A percentile compares a stretch with the other conserved stretches of the same genome.
Evolutionary conservation across 2,888 invertebrate genomes (phyloP).

Genomic region (Rhabditoides inermis): DNA sequence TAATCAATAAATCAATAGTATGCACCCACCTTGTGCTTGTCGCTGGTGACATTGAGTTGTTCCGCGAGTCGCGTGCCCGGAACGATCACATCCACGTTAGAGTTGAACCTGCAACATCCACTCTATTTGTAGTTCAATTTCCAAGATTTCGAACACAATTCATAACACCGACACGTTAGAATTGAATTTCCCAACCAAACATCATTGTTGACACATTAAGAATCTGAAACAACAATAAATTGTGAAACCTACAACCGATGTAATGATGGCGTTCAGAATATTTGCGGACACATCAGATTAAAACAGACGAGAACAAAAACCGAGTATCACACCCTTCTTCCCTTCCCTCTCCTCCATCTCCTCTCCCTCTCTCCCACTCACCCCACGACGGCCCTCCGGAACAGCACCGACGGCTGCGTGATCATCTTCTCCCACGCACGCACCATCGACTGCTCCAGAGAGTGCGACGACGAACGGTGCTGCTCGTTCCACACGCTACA

Average conservation of each 20-base stretch:
- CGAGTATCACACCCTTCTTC: background rate
- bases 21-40: slow-evolving; percentile 24
- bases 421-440: slow-evolving; percentile 47
- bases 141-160: too few species aligned
- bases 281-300: too few species aligned
- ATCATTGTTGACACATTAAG: too few species aligned
- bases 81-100: slow-evolving; percentile 56
- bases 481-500: slow-evolving; percentile 45
- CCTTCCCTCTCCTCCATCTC: too few species aligned
- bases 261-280: too few species aligned
- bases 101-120: slow-evolving; percentile 51
- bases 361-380: too few species aligned
- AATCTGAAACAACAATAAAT: too few species aligned
- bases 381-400: slow-evolving; percentile 49
- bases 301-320: background rate
- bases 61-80: slow-evolving; percentile 53
- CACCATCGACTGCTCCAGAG: slow-evolving; percentile 40
- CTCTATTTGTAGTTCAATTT: background rate
- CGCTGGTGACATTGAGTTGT: slow-evolving; percentile 49
- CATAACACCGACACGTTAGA: too few species aligned
- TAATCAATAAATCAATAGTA: too few species aligned
- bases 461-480: slow-evolving; percentile 37
- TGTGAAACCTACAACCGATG: too few species aligned
- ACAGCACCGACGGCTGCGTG: slow-evolving; percentile 39
- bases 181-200: too few species aligned